Percentiles rank a stretch among this genome's conserved stretches.
Conservation (phyloP, 2,113 vertebrate genomes). For the Rhinolophus ferrumequinum region DNA sequence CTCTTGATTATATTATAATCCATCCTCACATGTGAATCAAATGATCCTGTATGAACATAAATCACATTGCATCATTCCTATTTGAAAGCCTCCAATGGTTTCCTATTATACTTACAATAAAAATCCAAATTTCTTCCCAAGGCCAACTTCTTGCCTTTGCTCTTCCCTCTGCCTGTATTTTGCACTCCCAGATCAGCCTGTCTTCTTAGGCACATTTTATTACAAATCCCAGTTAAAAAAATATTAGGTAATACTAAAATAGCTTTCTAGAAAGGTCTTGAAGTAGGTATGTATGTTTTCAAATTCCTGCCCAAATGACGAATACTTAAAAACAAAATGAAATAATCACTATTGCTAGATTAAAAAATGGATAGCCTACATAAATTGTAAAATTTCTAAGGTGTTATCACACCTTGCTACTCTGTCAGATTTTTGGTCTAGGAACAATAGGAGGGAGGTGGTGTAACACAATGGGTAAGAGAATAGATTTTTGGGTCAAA, state of each 20-base stretch:
- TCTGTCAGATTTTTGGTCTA: not conserved
- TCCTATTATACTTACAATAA: not conserved
- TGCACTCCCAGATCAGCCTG: not conserved
- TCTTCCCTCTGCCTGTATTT: not conserved
- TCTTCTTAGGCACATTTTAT: not conserved
- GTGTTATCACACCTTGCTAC: not conserved
- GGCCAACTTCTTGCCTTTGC: not conserved
- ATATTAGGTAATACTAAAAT: not conserved
- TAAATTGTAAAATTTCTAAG: slow-evolving; percentile 10
- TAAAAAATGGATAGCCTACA: slow-evolving; percentile 27
- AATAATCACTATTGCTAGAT: slow-evolving; percentile 24
- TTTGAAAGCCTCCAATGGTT: not conserved
- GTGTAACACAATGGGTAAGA: not conserved
- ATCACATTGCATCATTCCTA: not conserved
- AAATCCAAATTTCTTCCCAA: not conserved
- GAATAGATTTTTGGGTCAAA: slow-evolving; percentile 1
- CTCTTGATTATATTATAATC: not conserved
- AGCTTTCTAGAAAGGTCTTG: not conserved
- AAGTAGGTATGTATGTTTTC: not conserved
- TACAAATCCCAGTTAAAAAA: slow-evolving; percentile 40
- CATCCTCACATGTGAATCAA: not conserved
- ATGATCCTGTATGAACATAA: not conserved
- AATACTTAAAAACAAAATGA: slow-evolving; percentile 48
- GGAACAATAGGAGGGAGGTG: not conserved
- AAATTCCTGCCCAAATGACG: not conserved